Evolutionary conservation across 2,797 vertebrate genomes (phyloP).

Genomic region (Orestias chungarensis): DNA sequence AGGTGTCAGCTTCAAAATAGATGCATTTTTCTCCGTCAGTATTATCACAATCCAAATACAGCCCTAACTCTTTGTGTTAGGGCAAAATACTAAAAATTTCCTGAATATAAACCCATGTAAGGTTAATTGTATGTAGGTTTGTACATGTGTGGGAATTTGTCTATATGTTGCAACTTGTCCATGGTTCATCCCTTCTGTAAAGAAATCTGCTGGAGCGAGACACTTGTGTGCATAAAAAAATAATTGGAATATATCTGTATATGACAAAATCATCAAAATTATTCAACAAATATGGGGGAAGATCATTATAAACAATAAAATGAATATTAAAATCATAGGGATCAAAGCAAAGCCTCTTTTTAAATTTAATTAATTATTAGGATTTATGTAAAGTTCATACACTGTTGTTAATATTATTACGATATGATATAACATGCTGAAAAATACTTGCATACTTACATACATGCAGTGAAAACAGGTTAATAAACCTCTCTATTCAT

Average conservation of each 20-base stretch:
- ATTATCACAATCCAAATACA: background rate
- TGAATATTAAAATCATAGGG: too few relatives aligned
- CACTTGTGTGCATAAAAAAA: background rate
- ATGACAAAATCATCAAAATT: too few relatives aligned
- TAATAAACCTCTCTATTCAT: background rate
- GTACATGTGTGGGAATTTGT: background rate
- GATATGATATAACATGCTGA: too few relatives aligned
- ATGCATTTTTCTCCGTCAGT: background rate
- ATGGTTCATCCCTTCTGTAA: background rate
- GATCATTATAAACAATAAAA: too few relatives aligned
- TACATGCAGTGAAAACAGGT: background rate
- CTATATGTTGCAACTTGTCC: conserved; percentile 2
- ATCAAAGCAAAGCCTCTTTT: too few relatives aligned
- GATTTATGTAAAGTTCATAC: too few relatives aligned
- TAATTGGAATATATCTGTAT: background rate
- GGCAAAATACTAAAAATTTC: too few relatives aligned
- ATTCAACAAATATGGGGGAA: too few relatives aligned
- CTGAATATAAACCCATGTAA: background rate
- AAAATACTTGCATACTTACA: too few relatives aligned
- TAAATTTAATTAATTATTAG: too few relatives aligned
- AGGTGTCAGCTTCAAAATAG: background rate
- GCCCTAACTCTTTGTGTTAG: too few relatives aligned
- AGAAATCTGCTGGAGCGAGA: background rate
- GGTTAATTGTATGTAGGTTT: background rate
- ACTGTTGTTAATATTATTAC: too few relatives aligned